phyloP scores from a whole-genome alignment of 2,888 invertebrate species.

The Apamea sordens region DNA sequence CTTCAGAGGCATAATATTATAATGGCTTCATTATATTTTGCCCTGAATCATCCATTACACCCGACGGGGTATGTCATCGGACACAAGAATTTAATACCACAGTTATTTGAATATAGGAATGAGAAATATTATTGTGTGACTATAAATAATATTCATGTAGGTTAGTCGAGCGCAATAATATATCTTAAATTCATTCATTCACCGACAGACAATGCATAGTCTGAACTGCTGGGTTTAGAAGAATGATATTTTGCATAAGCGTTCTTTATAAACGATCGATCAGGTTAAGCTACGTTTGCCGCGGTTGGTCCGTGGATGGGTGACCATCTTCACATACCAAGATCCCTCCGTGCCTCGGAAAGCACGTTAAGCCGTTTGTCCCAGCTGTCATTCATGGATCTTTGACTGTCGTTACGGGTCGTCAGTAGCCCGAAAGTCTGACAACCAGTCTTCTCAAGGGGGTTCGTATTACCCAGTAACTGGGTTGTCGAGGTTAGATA shows the following conservation, averaged over 20 bases:
- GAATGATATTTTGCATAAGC: neutral
- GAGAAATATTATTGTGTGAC: conserved; percentile 20
- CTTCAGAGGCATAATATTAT: conserved; percentile 11
- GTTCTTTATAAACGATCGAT: too few relatives aligned
- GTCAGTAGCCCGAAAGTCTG: too few relatives aligned
- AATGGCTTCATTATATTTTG: conserved; percentile 29
- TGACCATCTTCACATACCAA: too few relatives aligned
- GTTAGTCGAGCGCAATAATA: neutral
- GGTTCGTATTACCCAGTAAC: too few relatives aligned
- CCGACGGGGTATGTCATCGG: neutral
- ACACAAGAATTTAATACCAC: conserved; percentile 48
- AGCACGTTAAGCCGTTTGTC: too few relatives aligned
- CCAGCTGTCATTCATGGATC: too few relatives aligned
- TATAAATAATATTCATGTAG: conserved; percentile 9
- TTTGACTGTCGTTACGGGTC: too few relatives aligned
- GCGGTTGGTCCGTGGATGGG: too few relatives aligned
- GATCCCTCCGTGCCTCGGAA: too few relatives aligned
- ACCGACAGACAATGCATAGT: neutral
- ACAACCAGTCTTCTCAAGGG: too few relatives aligned
- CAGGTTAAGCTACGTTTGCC: too few relatives aligned
- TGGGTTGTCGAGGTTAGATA: too few relatives aligned
- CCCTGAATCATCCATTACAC: neutral
- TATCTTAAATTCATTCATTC: neutral
- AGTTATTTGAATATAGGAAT: conserved; percentile 11
- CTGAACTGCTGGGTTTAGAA: neutral